phyloP scores from a whole-genome alignment of 2,113 vertebrate species.

The Salvelinus alpinus region DNA sequence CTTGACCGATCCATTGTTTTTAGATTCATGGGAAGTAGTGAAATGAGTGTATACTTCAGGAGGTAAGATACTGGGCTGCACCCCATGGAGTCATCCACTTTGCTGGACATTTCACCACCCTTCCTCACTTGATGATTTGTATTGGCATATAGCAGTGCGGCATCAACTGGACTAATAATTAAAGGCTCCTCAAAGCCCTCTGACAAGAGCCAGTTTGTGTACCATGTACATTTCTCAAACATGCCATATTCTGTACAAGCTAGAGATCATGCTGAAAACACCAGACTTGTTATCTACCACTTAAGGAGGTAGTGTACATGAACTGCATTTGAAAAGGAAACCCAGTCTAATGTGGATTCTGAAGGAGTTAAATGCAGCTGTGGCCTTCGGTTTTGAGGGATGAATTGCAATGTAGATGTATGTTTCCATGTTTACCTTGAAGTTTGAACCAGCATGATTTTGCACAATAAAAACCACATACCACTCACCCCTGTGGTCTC shows the following conservation, averaged over 20 bases:
- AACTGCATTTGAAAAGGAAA: not conserved
- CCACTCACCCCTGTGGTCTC: not conserved
- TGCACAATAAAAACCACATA: slow-evolving; percentile 70
- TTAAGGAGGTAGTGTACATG: not conserved
- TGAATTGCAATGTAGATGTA: slow-evolving; percentile 31
- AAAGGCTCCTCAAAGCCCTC: not conserved
- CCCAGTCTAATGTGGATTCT: not conserved
- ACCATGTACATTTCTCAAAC: slow-evolving; percentile 13
- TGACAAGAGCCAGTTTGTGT: not conserved
- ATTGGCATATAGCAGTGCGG: slow-evolving; percentile 27
- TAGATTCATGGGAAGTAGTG: too few species aligned
- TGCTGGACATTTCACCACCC: not conserved
- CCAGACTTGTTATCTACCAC: slow-evolving; percentile 11
- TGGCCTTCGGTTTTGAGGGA: slow-evolving; percentile 2
- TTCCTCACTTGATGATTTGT: slow-evolving; percentile 16
- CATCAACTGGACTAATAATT: not conserved
- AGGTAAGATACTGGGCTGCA: not conserved
- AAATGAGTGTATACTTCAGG: too few species aligned
- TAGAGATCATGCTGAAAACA: slow-evolving; percentile 33
- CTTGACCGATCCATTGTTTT: too few species aligned
- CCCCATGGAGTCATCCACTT: not conserved
- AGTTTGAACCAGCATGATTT: slow-evolving; percentile 70
- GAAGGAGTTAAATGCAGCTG: slow-evolving; percentile 24
- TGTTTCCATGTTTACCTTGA: slow-evolving; percentile 35
- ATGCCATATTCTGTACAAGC: slow-evolving; percentile 42